A percentile compares a stretch with the other conserved stretches of the same genome.
Conservation (phyloP, 2,888 invertebrate species). For the Papilio elwesi region DNA sequence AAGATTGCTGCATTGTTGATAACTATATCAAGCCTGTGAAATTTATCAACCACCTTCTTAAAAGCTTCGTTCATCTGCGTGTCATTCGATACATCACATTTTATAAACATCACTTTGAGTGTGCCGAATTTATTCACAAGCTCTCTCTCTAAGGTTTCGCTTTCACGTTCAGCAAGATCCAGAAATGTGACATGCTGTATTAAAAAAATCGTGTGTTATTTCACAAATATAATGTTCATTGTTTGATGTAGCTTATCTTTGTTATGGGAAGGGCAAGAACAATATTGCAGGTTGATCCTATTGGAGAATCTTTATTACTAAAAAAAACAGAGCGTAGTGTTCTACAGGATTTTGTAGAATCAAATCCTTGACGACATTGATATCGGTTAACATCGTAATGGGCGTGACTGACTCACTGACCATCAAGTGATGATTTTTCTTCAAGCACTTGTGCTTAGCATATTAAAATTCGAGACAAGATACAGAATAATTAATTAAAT, state of each 20-base stretch:
- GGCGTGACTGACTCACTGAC: too few relatives aligned
- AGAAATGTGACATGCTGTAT: slow-evolving; percentile 73
- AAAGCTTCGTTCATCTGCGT: slow-evolving; percentile 64
- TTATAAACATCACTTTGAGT: slow-evolving; percentile 75
- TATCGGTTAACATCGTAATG: too few relatives aligned
- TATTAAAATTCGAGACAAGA: too few relatives aligned
- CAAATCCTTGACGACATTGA: neutral
- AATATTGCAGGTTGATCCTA: too few relatives aligned
- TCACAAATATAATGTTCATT: too few relatives aligned
- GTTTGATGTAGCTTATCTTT: too few relatives aligned
- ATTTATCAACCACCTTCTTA: slow-evolving; percentile 69
- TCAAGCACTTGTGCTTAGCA: too few relatives aligned
- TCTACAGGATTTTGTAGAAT: neutral
- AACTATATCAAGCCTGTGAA: slow-evolving; percentile 68
- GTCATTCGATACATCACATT: slow-evolving; percentile 72
- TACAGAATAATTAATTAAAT: too few relatives aligned
- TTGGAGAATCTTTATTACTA: too few relatives aligned
- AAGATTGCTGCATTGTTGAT: slow-evolving; percentile 72
- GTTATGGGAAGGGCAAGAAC: too few relatives aligned
- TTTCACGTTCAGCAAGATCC: slow-evolving; percentile 69
- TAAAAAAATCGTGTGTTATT: neutral
- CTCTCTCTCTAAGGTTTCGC: slow-evolving; percentile 63
- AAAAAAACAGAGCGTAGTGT: neutral
- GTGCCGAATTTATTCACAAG: slow-evolving; percentile 70
- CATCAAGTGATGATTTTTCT: too few relatives aligned